phyloP scores from a whole-genome alignment of 2,888 invertebrate species.

The Pandemis cinnamomeana region DNA sequence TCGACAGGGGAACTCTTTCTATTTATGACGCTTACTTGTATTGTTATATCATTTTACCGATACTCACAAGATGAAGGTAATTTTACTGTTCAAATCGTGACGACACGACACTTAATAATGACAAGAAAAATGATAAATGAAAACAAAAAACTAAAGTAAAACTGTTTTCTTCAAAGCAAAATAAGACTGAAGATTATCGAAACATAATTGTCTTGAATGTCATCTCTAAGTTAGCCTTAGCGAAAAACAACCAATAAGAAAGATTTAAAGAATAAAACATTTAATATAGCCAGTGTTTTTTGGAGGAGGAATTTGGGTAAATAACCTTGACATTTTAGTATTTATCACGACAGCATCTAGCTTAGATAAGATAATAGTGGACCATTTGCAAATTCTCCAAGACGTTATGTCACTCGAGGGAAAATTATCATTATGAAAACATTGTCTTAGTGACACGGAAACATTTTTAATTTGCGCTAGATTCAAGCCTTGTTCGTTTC shows the following conservation, averaged over 20 bases:
- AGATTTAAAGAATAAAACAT: background rate
- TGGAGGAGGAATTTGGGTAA: background rate
- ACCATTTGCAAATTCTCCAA: slow-evolving; percentile 12
- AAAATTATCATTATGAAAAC: slow-evolving; percentile 22
- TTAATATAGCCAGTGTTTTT: background rate
- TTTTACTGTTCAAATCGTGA: background rate
- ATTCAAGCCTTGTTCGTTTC: background rate
- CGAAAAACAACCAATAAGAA: background rate
- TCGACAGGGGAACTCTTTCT: slow-evolving; percentile 28
- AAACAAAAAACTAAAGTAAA: too few relatives aligned
- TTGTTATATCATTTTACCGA: background rate
- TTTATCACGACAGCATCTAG: slow-evolving; percentile 25
- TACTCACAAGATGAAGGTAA: background rate
- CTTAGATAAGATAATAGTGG: slow-evolving; percentile 31
- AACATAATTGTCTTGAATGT: background rate
- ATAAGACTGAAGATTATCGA: too few relatives aligned
- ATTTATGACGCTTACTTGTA: background rate
- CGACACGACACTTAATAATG: too few relatives aligned
- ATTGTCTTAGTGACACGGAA: slow-evolving; percentile 16
- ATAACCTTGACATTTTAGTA: slow-evolving; percentile 33
- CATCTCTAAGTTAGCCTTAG: background rate
- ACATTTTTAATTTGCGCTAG: slow-evolving; percentile 8
- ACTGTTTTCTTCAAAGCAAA: too few relatives aligned
- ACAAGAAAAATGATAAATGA: too few relatives aligned
- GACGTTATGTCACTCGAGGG: slow-evolving; percentile 15